Evolutionary conservation across 2,888 invertebrate genomes (phyloP).

Genomic region (Limenitis camilla): DNA sequence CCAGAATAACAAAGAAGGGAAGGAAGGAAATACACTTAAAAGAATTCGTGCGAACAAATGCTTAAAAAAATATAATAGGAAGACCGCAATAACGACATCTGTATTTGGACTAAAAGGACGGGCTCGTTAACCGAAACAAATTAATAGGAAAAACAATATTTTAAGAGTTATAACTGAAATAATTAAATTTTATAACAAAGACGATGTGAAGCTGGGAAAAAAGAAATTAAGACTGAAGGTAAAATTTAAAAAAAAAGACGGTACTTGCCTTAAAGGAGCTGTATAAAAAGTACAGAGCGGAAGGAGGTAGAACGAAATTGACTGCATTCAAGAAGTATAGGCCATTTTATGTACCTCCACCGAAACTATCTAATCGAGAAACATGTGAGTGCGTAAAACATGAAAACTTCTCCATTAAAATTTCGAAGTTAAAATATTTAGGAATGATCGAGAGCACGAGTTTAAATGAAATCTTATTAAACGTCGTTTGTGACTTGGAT

Average conservation of each 20-base stretch:
- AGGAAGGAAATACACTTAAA: too few species aligned
- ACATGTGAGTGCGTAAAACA: constrained; percentile 17
- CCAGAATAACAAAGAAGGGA: too few species aligned
- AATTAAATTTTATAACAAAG: constrained; percentile 2
- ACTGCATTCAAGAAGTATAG: constrained; percentile 18
- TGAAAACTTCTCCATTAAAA: not conserved
- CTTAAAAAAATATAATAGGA: too few species aligned
- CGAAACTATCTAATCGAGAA: constrained; percentile 13
- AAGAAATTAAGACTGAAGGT: constrained; percentile 16
- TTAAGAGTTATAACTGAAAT: constrained; percentile 6
- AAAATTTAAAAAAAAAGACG: constrained; percentile 19
- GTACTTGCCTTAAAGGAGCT: constrained; percentile 17
- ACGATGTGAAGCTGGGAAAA: constrained; percentile 14
- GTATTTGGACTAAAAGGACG: not conserved
- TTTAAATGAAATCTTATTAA: not conserved
- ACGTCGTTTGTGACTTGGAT: not conserved
- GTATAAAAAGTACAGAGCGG: constrained; percentile 19
- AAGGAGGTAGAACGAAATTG: constrained; percentile 17
- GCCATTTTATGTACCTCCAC: constrained; percentile 16
- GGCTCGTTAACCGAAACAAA: not conserved
- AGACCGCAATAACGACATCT: too few species aligned
- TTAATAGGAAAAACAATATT: not conserved
- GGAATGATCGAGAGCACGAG: not conserved
- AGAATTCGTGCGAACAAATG: too few species aligned
- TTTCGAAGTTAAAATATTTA: not conserved